phyloP scores from a whole-genome alignment of 2,888 invertebrate species.

The Chironomus riparius region DNA sequence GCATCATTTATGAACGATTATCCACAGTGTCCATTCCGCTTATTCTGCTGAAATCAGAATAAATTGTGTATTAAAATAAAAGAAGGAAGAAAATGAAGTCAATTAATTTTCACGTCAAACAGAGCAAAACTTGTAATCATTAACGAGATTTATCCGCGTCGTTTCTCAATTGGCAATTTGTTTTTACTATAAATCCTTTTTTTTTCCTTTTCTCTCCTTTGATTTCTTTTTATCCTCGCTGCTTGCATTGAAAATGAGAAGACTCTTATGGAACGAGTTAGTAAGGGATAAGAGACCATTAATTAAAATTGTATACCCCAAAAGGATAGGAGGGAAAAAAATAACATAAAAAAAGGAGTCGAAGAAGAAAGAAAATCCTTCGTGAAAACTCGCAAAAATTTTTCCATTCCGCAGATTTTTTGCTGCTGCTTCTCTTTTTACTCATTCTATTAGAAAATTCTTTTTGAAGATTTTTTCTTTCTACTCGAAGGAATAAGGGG shows the following conservation, averaged over 20 bases:
- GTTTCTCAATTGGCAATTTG: slow-evolving; percentile 18
- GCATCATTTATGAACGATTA: too few species aligned
- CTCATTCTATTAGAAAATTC: too few species aligned
- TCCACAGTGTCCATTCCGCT: background rate
- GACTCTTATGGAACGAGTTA: background rate
- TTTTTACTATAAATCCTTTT: slow-evolving; percentile 22
- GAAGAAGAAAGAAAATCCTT: background rate
- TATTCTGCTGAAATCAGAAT: too few species aligned
- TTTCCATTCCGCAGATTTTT: background rate
- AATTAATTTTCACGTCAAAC: slow-evolving; percentile 23
- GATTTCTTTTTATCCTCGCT: background rate
- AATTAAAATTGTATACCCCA: slow-evolving; percentile 17
- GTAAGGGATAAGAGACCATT: slow-evolving; percentile 12
- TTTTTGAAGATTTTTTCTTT: too few species aligned
- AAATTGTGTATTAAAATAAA: background rate
- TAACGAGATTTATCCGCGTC: slow-evolving; percentile 18
- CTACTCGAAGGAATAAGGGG: too few species aligned
- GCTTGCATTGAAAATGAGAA: background rate
- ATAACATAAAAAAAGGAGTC: background rate
- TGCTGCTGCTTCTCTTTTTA: background rate
- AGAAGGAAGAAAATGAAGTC: slow-evolving; percentile 1
- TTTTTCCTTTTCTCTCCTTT: background rate
- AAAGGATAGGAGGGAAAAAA: background rate
- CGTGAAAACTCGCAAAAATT: background rate
- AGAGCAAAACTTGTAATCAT: slow-evolving; percentile 16